Base-by-base conservation (phyloP, 2,113 vertebrate species). In the Eulemur macaco region DNA sequence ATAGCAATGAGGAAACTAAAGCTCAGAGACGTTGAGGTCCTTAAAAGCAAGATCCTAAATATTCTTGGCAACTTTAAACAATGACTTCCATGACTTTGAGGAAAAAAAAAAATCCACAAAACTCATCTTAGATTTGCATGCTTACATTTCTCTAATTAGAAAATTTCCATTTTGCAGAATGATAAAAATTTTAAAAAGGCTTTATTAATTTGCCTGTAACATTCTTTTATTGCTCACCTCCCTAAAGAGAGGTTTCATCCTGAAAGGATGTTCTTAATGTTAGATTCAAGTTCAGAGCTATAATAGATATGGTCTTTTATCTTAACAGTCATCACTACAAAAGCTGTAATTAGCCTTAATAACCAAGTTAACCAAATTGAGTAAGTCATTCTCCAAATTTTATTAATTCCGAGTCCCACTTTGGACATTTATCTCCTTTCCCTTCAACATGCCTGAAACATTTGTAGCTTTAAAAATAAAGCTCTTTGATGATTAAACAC, bases 311-410 rank as follows among this genome's bases (percentile, higher is more conserved):
- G 37, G 86, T 92, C 92, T 97, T 98, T 97, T 94, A 96, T 96
- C 86, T 97, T 93, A 96, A 95, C 34, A 97, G 58, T 97, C 89
- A 97, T 77, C 60, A 95, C 13, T 89, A 96, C 82, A 84, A 96
- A 97, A 94, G 83, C 58, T 89, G 68, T 93, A 94, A 97, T 98
- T 97, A 97, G 93, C 78, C 58, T 91, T 97, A 97, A 96, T 93
- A 97, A 96, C 78, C 82, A 96, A 97, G 74, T 96, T 96, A 97
- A 93, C 94, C 91, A 95, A 96, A 97, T 8, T 94, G 63, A 96
- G 73, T 94, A 97, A 95, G 74, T 94, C 91, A 93, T 96, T 95
- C 74, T 93, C 91, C 89, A 96, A 95, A 93, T 97, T 97, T 96
- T 95, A 97, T 97, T 97, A 97, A 95, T 97, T 96, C 76, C 71